Percentiles rank a stretch among this genome's conserved stretches.
These are phyloP conservation scores for Nannospalax galili DNA, from an alignment of 2,113 vertebrate genomes.

Conservation along the genomic window DNA sequence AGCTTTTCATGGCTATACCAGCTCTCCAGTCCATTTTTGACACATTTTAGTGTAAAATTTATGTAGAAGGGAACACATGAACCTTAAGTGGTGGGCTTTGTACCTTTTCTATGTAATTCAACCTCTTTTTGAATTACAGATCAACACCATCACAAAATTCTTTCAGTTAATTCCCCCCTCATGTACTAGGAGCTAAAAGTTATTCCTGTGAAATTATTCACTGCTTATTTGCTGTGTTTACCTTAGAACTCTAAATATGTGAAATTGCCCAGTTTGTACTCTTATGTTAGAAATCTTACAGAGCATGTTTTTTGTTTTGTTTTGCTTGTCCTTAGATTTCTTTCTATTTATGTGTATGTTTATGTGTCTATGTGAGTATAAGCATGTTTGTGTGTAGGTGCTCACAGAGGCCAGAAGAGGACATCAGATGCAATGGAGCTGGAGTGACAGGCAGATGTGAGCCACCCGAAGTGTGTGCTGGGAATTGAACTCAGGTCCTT, in stretches of 20 bases:
- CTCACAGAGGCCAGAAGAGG: no score
- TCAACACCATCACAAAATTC: not conserved
- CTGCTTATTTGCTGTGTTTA: not conserved
- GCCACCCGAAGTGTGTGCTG: no score
- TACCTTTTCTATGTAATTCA: not conserved
- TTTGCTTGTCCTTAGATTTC: no score
- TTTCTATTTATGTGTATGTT: no score
- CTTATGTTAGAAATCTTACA: not conserved
- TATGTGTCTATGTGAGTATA: no score
- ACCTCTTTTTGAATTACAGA: not conserved
- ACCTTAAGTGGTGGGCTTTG: not conserved
- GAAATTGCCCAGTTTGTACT: not conserved
- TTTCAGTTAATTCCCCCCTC: not conserved
- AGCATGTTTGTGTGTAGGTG: no score
- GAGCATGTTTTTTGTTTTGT: no score
- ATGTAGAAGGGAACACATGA: not conserved
- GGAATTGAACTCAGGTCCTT: no score
- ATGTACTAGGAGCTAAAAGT: not conserved
- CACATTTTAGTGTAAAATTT: slow-evolving; percentile 1
- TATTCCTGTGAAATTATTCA: not conserved
- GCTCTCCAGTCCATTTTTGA: not conserved
- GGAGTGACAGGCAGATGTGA: no score
- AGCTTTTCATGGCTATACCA: no score
- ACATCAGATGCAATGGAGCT: no score
- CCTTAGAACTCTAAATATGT: not conserved